phyloP scores from a whole-genome alignment of 2,797 vertebrate species.

The Acrocephalus scirpaceus region DNA sequence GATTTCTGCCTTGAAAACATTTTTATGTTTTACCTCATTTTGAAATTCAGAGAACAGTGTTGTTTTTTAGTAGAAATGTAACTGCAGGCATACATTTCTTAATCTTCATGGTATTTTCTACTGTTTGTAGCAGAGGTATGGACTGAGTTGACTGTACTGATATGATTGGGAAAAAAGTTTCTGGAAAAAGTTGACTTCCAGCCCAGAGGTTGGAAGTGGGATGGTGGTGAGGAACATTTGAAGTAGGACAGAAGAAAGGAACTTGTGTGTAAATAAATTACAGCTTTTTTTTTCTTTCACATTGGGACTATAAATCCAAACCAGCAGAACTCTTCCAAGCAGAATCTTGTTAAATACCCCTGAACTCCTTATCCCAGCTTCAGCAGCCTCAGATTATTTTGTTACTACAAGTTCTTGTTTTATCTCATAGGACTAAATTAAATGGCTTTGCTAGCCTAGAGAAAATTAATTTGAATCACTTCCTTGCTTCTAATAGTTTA shows the following conservation, averaged over 20 bases:
- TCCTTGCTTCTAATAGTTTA: background rate
- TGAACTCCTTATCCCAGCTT: background rate
- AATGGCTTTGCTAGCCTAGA: background rate
- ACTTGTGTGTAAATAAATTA: background rate
- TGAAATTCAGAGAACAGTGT: background rate
- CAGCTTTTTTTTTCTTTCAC: background rate
- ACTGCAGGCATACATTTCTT: background rate
- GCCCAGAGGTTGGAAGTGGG: rapidly evolving
- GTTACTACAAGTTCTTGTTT: background rate
- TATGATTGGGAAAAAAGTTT: background rate
- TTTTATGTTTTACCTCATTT: background rate
- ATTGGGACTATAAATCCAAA: background rate
- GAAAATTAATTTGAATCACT: slow-evolving; percentile 16
- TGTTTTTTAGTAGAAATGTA: background rate
- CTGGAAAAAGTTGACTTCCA: background rate
- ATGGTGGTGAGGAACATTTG: background rate
- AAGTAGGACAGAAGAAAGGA: background rate
- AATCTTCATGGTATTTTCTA: background rate
- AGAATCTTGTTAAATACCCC: background rate
- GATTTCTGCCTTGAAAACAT: background rate
- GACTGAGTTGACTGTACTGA: background rate
- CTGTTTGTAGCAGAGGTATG: background rate
- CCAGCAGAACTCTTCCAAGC: background rate
- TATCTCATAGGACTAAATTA: background rate
- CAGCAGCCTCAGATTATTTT: background rate